Conservation (phyloP, 2,113 vertebrate species). For the Alectura lathami region DNA sequence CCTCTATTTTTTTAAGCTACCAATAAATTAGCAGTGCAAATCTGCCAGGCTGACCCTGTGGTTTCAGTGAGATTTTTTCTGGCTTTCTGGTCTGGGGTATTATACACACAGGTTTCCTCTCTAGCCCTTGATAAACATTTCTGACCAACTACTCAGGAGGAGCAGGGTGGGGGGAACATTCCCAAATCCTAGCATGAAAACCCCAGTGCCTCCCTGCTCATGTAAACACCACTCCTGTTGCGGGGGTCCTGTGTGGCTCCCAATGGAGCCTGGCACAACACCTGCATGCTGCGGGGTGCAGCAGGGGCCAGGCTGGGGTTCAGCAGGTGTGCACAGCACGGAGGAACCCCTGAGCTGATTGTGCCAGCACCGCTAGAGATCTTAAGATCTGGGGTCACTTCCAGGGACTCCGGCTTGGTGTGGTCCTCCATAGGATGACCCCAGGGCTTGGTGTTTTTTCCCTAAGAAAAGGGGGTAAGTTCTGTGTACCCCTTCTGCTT, state of each 20-base stretch:
- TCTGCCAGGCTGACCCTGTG: slow-evolving; percentile 32
- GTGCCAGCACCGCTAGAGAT: fast-evolving
- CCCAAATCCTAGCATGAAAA: background rate
- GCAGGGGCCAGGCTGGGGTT: background rate
- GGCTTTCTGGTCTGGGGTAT: slow-evolving; percentile 38
- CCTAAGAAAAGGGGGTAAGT: background rate
- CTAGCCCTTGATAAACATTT: slow-evolving; percentile 47
- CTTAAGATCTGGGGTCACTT: background rate
- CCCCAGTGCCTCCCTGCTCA: fast-evolving
- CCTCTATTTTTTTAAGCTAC: slow-evolving; percentile 14
- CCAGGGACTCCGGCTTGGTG: background rate
- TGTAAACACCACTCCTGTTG: background rate
- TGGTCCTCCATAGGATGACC: background rate
- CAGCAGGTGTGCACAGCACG: fast-evolving
- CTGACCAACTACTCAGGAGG: slow-evolving; percentile 3
- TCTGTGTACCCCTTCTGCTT: fast-evolving
- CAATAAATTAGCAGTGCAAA: slow-evolving; percentile 21
- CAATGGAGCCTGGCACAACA: fast-evolving
- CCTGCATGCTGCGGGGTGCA: fast-evolving
- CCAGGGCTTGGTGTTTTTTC: background rate
- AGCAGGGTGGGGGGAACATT: background rate
- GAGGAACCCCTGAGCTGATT: background rate
- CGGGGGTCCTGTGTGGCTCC: background rate
- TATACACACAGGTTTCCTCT: slow-evolving; percentile 41
- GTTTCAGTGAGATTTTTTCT: slow-evolving; percentile 36